These are phyloP conservation scores for Parnassius glacialis DNA, from an alignment of 2,888 invertebrate species.

Conservation along the genomic window DNA sequence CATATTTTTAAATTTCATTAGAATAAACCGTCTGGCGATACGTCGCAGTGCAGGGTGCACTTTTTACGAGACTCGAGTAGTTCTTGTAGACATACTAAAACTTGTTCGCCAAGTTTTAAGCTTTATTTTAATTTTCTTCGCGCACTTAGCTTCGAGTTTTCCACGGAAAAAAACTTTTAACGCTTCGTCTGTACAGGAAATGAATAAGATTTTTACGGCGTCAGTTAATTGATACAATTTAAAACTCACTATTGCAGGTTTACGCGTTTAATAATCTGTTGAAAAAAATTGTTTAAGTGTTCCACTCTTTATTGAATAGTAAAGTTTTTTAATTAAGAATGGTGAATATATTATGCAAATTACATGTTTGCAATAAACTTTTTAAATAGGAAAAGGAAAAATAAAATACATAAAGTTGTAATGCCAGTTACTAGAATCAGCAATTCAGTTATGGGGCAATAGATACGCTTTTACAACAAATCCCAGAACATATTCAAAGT, in stretches of 20 bases:
- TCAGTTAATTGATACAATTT: slow-evolving; percentile 31
- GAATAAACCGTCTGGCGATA: slow-evolving; percentile 61
- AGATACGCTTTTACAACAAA: too few species aligned
- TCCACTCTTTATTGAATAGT: neutral
- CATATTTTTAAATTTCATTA: slow-evolving; percentile 39
- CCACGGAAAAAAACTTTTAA: slow-evolving; percentile 51
- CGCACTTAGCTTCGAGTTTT: slow-evolving; percentile 46
- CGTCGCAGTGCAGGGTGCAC: slow-evolving; percentile 52
- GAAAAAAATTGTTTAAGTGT: slow-evolving; percentile 8
- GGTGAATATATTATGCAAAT: neutral
- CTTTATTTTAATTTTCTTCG: slow-evolving; percentile 76
- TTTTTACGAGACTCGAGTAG: slow-evolving; percentile 62
- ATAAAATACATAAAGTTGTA: too few species aligned
- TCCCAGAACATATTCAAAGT: too few species aligned
- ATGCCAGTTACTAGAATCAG: too few species aligned
- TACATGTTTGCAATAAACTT: too few species aligned
- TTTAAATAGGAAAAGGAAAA: too few species aligned
- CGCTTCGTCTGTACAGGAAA: slow-evolving; percentile 61
- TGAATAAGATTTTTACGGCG: slow-evolving; percentile 60
- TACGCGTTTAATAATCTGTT: slow-evolving; percentile 12
- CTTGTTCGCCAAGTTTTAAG: slow-evolving; percentile 68
- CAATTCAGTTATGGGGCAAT: too few species aligned
- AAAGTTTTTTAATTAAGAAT: neutral
- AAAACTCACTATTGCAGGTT: slow-evolving; percentile 20
- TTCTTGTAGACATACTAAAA: slow-evolving; percentile 63